Base-by-base conservation (phyloP, 2,888 invertebrate genomes). In the Eupithecia tripunctaria region DNA sequence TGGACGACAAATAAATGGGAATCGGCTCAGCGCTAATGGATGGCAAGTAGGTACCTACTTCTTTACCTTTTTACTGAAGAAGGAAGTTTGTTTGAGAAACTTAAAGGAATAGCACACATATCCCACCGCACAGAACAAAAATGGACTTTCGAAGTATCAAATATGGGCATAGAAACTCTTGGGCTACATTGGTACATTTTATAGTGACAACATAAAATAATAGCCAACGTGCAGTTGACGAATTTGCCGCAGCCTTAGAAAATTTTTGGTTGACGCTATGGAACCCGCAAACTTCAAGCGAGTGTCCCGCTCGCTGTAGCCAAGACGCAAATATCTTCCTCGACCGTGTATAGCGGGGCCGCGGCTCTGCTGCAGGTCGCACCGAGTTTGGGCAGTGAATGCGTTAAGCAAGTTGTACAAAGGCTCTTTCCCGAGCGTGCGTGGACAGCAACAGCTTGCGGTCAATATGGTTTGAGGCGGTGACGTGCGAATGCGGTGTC, bases 1-100 rank as follows among this genome's bases (percentile, higher is more conserved):
- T 73, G 73, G 72, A 70, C 72, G 76, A 75, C 75, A 78, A 78
- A 78, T 77, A 77, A 74, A 74, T 63, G 62, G 70, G 47, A 68
- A 69, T 64, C 38, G 68, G 60, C 66, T 77, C 68, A 43, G 66
- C 65, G 67, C 64, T 75, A 75, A 76, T 76, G 72, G 76, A 63
- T 70, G 10, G 21, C 29, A 56, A 25, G 66, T n/a, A n/a, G n/a
- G n/a, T 51, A 67, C 59, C 27, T 27, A 15, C 59, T 15, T 27
- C n/a, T 18, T 21, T 41, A 64, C 18, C 38, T 64, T 41, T 64
- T 38, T 21, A 36, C 64, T 36, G 38, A 21, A 38, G 64, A 25
- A n/a, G 14, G 1, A 64, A 25, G 38, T 63, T 60, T 60, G 8
- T 60, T 18, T 18, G 18, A 60, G 18, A 60, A n/a, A 21, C 18